Base-by-base conservation (phyloP, 2,797 vertebrate species). In the Sebastes matsubarae region DNA sequence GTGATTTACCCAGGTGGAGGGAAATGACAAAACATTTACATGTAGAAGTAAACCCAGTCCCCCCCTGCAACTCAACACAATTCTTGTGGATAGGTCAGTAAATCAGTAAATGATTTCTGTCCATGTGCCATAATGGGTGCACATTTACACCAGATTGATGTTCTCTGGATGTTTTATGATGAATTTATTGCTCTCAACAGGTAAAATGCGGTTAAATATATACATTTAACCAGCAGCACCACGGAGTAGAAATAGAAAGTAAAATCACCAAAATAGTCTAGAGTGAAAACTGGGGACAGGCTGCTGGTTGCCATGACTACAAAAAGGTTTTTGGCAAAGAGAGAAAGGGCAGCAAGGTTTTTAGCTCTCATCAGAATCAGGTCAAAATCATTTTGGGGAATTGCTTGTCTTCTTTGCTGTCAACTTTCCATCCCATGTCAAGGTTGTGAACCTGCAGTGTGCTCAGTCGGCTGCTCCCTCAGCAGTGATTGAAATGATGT, bases 361-460 rank as follows among this genome's bases (percentile, higher is more conserved):
- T 73, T 74, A 63, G 57, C 25, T 79, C 68, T 68, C 36, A 67
- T 79, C 58, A 76, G 30, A 79, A 55, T 32, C 30, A 79, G 68
- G 58, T 72, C 52, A 4, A 72, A 72, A 69, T 69, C 25, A 72
- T 79, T 75, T 34, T 16, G 16, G 42, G 24, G 64, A 61, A 81
- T 75, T 74, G 69, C 65, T 74, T 78, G 66, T 42, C 55, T 81
- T 78, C 57, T 76, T 29, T 70, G n/a, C 59, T 78, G 55, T 74
- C 70, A 66, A n/a, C 59, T n/a, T 9, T 54, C 66, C 60, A n/a
- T 60, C 65, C 36, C 58, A 9, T 36, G 57, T 27, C 20, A 20
- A 59, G 59, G 11, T 22, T 32, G 46, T 13, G 69, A 74, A 65
- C 27, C 55, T 34, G 54, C 14, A 20, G 54, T 34, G 18, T 24